These are phyloP conservation scores for Dreissena polymorpha DNA, from an alignment of 1,140 invertebrate genomes.

Conservation along the genomic window DNA sequence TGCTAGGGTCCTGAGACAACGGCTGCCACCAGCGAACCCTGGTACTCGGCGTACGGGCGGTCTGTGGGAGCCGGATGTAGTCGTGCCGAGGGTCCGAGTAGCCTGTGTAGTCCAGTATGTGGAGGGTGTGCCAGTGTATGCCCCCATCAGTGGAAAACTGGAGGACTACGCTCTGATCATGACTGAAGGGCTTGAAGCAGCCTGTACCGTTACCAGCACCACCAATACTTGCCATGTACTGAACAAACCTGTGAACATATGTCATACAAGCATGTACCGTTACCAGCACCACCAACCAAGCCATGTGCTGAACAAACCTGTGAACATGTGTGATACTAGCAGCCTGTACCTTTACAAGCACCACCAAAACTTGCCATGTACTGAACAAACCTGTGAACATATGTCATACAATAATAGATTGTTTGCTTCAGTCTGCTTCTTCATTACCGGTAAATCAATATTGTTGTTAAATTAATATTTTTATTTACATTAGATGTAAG, in stretches of 20 bases:
- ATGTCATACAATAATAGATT: too few relatives aligned
- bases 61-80: constrained; percentile 77
- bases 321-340: constrained; percentile 47
- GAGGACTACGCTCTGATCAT: constrained; percentile 71
- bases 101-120: constrained; percentile 75
- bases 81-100: constrained; percentile 75
- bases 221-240: constrained; percentile 74
- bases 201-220: constrained; percentile 55
- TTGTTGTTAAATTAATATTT: too few relatives aligned
- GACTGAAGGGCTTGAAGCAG: constrained; percentile 61
- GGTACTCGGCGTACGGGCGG: constrained; percentile 75
- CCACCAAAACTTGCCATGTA: constrained; percentile 75
- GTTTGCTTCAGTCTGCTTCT: too few relatives aligned
- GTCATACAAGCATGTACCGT: background rate
- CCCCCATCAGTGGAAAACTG: constrained; percentile 75
- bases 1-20: constrained; percentile 59
- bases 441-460: too few relatives aligned
- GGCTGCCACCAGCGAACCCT: constrained; percentile 78
- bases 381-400: constrained; percentile 71
- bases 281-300: too few relatives aligned
- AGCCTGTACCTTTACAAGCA: constrained; percentile 50
- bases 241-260: constrained; percentile 69
- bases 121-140: constrained; percentile 79
- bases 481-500: too few relatives aligned
- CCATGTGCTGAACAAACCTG: constrained; percentile 76